Evolutionary conservation across 2,113 vertebrate genomes (phyloP).

Genomic region (Uria lomvia): DNA sequence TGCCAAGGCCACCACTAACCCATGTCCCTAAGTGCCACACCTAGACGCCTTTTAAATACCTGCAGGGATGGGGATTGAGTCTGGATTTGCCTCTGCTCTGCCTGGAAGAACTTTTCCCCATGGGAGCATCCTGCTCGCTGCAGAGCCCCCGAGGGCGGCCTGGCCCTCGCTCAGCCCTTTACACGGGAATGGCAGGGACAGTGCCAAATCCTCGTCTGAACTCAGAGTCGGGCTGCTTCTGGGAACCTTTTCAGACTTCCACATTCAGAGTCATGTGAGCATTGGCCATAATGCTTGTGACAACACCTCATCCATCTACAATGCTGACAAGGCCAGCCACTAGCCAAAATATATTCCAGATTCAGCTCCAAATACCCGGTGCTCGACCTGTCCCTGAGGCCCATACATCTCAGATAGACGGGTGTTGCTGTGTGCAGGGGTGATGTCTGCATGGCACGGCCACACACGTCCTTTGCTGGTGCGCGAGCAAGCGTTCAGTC

Average conservation of each 20-base stretch:
- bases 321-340: neutral
- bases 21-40: neutral
- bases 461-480: rapidly evolving
- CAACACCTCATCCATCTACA: neutral
- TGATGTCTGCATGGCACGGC: rapidly evolving
- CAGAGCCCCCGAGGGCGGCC: neutral
- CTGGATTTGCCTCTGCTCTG: neutral
- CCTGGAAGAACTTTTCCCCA: neutral
- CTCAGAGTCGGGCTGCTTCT: neutral
- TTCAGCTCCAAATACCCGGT: rapidly evolving
- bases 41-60: neutral
- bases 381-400: neutral
- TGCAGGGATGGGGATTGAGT: neutral
- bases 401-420: rapidly evolving
- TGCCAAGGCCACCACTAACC: neutral
- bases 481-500: rapidly evolving
- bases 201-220: neutral
- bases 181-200: rapidly evolving
- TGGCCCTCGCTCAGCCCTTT: neutral
- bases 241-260: neutral
- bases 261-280: neutral
- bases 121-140: rapidly evolving
- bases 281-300: neutral
- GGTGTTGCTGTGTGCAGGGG: rapidly evolving
- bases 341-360: neutral